phyloP scores from a whole-genome alignment of 37 sponge, comb jelly and placozoan species.

The Mnemiopsis leidyi region DNA sequence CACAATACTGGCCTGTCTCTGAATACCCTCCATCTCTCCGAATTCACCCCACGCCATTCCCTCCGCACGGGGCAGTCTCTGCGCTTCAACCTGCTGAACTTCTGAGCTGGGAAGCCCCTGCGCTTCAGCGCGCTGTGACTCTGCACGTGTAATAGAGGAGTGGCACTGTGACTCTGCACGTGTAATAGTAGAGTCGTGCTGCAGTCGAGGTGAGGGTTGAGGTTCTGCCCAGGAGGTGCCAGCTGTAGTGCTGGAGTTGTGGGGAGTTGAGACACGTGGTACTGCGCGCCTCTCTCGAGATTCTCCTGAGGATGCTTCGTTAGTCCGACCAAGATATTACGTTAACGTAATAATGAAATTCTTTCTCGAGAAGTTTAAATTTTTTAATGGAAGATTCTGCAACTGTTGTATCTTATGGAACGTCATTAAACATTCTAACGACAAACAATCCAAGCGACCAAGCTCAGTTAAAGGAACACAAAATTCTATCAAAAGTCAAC shows the following conservation, averaged over 20 bases:
- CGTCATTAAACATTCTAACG: too few species aligned
- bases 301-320: constrained; percentile 41
- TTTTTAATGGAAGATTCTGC: too few species aligned
- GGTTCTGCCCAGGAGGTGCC: constrained; percentile 46
- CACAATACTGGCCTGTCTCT: constrained; percentile 42
- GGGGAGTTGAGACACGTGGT: constrained; percentile 41
- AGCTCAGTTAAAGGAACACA: too few species aligned
- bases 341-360: too few species aligned
- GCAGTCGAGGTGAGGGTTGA: not conserved
- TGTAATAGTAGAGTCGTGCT: not conserved
- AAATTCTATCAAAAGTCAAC: too few species aligned
- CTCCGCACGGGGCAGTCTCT: not conserved
- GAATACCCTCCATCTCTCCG: not conserved
- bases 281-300: not conserved
- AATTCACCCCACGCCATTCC: constrained; percentile 9
- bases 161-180: not conserved
- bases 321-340: too few species aligned
- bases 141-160: not conserved
- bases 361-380: too few species aligned
- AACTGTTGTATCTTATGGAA: too few species aligned
- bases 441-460: too few species aligned
- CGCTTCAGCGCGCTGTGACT: not conserved
- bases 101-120: not conserved
- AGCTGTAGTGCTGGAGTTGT: constrained; percentile 15
- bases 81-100: not conserved